Conservation (phyloP, 1,140 invertebrate genomes). For the Campoletis sonorensis region DNA sequence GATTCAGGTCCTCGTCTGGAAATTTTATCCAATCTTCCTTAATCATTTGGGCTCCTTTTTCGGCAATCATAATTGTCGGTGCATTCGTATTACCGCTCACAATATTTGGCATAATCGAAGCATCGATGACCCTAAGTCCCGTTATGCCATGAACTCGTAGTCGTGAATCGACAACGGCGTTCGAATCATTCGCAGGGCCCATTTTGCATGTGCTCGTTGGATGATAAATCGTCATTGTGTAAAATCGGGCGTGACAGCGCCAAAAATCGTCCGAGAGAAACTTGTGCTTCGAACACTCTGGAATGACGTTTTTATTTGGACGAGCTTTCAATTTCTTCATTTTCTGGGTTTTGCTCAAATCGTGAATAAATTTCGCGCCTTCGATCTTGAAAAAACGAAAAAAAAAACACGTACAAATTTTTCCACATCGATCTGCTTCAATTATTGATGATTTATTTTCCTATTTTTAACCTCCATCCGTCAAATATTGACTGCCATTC, state of each 20-base stretch:
- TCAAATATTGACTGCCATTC: too few relatives aligned
- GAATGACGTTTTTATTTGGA: conserved; percentile 84
- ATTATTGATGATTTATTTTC: too few relatives aligned
- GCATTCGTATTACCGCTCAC: conserved; percentile 84
- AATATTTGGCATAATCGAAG: conserved; percentile 85
- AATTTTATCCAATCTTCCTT: conserved; percentile 75
- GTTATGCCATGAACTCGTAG: conserved; percentile 85
- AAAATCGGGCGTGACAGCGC: conserved; percentile 89
- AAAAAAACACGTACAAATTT: too few relatives aligned
- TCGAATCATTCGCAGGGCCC: conserved; percentile 85
- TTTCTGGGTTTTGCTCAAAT: conserved; percentile 84
- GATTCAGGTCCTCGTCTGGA: not conserved
- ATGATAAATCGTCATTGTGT: conserved; percentile 92
- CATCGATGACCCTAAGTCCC: conserved; percentile 82
- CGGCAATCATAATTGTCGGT: conserved; percentile 83
- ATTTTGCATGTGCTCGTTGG: conserved; percentile 90
- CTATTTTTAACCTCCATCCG: too few relatives aligned
- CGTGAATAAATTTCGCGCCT: conserved; percentile 85
- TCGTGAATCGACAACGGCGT: conserved; percentile 89
- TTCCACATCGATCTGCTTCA: too few relatives aligned
- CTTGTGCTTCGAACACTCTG: conserved; percentile 84
- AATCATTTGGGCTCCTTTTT: conserved; percentile 82
- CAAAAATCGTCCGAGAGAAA: conserved; percentile 89
- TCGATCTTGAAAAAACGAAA: conserved; percentile 79
- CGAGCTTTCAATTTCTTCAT: conserved; percentile 89